Evolutionary conservation across 35 echinoderm and acorn worm species (phyloP), one percentile per base, ranked within the genome.

Genomic region (Diadema setosum): DNA sequence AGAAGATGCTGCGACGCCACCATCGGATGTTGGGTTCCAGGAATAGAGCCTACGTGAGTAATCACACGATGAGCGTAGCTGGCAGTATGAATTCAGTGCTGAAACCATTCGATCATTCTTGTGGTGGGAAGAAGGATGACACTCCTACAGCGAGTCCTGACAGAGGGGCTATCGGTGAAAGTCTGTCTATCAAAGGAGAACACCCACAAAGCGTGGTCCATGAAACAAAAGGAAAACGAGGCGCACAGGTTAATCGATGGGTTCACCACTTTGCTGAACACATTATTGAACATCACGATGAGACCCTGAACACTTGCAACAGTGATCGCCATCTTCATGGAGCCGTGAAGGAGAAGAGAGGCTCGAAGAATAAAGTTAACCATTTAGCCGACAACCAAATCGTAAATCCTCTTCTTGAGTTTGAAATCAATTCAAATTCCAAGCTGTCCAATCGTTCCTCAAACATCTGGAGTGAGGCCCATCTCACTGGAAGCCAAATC

Each of bases 201-300:
- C n/a, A n/a, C n/a, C n/a, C n/a, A n/a, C n/a, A n/a, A n/a, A n/a
- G n/a, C n/a, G n/a, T n/a, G n/a, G n/a, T n/a, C n/a, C n/a, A n/a
- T n/a, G n/a, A 43, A 81, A 43, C 26, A 81, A 12, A 42, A 81
- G 11, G 36, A 9, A 52, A 52, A 52, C 48, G 48, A 52, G 48
- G n/a, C 48, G 48, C 9, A n/a, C 48, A 11, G n/a, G 48, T 52
- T 52, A n/a, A 70, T 39, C 65, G 58, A 18, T 87, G 85, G 85
- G 85, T 87, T 17, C 61, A 57, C 27, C 85, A 87, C 20, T 87
- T 87, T 36, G 60, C 42, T 23, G 85, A 70, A 39, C 61, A 65
- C 8, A 48, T 70, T 52, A 65, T 65, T 15, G 65, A 87, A 6
- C 85, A 87, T 74, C 61, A 87, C 21, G 85, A 48, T 57, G 60